Base-by-base conservation (phyloP, 2,797 vertebrate genomes). In the Pangasius larnaudii region DNA sequence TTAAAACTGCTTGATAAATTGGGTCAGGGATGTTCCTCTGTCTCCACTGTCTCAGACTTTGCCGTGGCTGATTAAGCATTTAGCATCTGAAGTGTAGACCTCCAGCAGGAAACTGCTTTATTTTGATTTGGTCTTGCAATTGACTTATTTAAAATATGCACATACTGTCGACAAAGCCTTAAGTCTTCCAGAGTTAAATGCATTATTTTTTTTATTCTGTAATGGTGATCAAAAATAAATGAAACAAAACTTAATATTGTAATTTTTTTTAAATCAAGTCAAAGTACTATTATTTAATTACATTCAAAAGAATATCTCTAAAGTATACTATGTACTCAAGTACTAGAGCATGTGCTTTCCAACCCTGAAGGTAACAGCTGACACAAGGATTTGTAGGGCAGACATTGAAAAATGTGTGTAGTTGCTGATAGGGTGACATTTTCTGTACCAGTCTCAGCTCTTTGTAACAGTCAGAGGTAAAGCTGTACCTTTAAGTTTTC, bases 31-130 rank as follows among this genome's bases (percentile, higher is more conserved):
- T n/a, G 42, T 5, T 27, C 72, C 39, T 75, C 42, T 75, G 72
- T 75, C 71, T 14, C 71, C 69, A 42, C 36, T 42, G 69, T 24
- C 71, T 72, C 22, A 46, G 71, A 72, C 22, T 42, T 24, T 22
- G 69, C 71, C 24, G 67, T 8, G 33, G 67, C 67, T 71, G 18
- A 71, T 71, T 72, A 46, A 72, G 71, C 71, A 42, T 72, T 72
- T 46, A 11, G 39, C 39, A 11, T 10, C 71, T 72, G 18, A 72
- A 39, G 36, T 39, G 19, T 42, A 42, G 39, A 72, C 19, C 71
- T 42, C 18, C 8, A 24, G 1, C 39, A 74, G 39, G 39, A 74
- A 24, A 27, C 39, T 46, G 39, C 39, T 74, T 74, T 46, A 74
- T 46, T 22, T 74, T 46, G 19, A 74, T 74, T 72, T 74, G 39